A percentile compares a stretch with the other conserved stretches of the same genome.
These are phyloP conservation scores for Drusus annulatus DNA, from an alignment of 1,140 invertebrate species.

Conservation along the genomic window DNA sequence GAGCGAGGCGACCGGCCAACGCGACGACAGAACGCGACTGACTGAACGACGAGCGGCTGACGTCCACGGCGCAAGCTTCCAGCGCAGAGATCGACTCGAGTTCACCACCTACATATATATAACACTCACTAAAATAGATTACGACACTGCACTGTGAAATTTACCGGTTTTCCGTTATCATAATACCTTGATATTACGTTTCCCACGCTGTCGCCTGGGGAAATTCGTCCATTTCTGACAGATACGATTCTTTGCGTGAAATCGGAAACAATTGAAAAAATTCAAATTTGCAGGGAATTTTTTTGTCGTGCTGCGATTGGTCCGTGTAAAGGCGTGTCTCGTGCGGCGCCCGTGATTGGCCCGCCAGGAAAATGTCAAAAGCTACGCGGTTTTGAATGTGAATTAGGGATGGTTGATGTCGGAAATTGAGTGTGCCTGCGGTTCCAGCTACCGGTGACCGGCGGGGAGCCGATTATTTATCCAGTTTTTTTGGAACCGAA, in stretches of 20 bases:
- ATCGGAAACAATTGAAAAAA: constrained; percentile 7
- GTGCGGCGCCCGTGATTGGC: constrained; percentile 30
- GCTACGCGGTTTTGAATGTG: neutral
- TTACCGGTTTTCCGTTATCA: neutral
- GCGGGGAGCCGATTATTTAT: no score
- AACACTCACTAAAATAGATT: constrained; percentile 9
- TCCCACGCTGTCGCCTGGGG: neutral
- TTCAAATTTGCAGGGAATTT: constrained; percentile 5
- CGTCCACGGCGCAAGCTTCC: constrained; percentile 27
- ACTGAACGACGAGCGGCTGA: neutral
- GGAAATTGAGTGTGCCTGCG: no score
- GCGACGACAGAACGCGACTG: constrained; percentile 46
- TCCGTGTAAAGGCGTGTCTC: constrained; percentile 42
- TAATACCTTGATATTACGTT: neutral
- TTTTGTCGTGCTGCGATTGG: constrained; percentile 36
- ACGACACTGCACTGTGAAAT: neutral
- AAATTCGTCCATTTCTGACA: constrained; percentile 11
- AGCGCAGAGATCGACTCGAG: constrained; percentile 31
- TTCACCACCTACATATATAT: neutral
- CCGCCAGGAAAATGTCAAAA: constrained; percentile 34
- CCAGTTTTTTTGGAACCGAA: no score
- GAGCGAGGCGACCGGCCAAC: constrained; percentile 23
- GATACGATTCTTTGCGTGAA: neutral
- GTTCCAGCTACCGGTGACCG: no score
- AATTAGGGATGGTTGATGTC: no score